Conservation (phyloP, 2,888 invertebrate genomes). For the Drosophila peninsularis region DNA sequence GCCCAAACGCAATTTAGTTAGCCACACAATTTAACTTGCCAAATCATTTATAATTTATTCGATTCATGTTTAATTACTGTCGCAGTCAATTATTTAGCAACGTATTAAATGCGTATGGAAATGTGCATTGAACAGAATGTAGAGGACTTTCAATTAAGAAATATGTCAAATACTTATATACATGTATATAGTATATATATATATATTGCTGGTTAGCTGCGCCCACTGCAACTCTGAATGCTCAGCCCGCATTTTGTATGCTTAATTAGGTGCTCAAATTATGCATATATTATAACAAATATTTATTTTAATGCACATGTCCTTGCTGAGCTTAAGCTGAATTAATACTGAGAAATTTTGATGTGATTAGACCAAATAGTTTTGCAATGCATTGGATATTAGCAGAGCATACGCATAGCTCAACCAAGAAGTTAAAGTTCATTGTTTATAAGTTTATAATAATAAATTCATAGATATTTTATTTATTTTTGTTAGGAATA, state of each 20-base stretch:
- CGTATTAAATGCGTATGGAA: constrained; percentile 14
- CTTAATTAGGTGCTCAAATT: constrained; percentile 20
- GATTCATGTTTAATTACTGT: constrained; percentile 3
- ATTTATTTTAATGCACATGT: constrained; percentile 6
- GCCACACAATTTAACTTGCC: constrained; percentile 6
- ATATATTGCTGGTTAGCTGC: constrained; percentile 15
- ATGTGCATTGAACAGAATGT: constrained; percentile 30
- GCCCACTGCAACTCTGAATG: constrained; percentile 16
- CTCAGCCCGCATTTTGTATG: constrained; percentile 26
- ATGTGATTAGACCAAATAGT: not conserved
- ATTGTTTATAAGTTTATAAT: no score
- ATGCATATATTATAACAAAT: constrained; percentile 12
- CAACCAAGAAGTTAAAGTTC: no score
- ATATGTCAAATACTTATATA: constrained; percentile 1
- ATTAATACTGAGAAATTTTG: not conserved
- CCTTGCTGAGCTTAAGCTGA: not conserved
- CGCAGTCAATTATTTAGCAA: constrained; percentile 28
- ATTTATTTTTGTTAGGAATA: no score
- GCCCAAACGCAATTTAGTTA: not conserved
- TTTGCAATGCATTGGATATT: not conserved
- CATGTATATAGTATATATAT: not conserved
- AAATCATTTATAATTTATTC: constrained; percentile 18
- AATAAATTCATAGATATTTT: no score
- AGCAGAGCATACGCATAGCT: no score
- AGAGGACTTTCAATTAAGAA: constrained; percentile 1